Evolutionary conservation across 2,113 vertebrate species (phyloP), one percentile per base, ranked within the genome.

Genomic region (Ciconia stormi): DNA sequence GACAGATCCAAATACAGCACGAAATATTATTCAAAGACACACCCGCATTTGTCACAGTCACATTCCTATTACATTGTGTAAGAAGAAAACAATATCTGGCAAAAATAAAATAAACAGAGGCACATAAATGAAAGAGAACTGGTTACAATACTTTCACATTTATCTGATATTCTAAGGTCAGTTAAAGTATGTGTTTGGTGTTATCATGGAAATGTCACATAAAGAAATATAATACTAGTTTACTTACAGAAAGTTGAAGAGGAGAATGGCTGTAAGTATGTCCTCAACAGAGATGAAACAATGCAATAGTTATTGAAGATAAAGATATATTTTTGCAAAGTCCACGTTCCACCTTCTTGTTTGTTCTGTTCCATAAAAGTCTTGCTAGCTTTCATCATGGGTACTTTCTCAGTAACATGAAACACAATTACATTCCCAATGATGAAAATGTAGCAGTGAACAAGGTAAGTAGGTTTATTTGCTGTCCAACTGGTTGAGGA

Each of bases 71-170:
- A 58, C 66, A 55, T 70, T 83, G 50, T 59, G 67, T 89, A 93
- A 96, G 95, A 90, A 81, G 76, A 94, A 97, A 92, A 95, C 88
- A 89, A 16, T 93, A 73, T 93, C 85, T 93, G 79, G 87, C 82
- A 92, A 92, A 93, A 95, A 88, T 65, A 92, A 95, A 93, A 92
- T 73, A 90, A 96, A 94, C 53, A 92, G 71, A 70, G 50, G 47
- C 53, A 62, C 71, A 67, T 66, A 73, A 96, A 70, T 58, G 56
- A 70, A 91, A 70, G 44, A 66, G 34, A 87, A 86, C 56, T 82
- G 62, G 63, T 42, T 80, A 50, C 59, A 74, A 26, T 73, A 55
- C 21, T 95, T 80, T 25, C 44, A n/a, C 12, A 63, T 94, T 89
- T 86, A 70, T 88, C 90, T 92, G 49, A 32, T 73, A 83, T 47